These are phyloP conservation scores for Bhutanitis thaidina DNA, from an alignment of 2,888 invertebrate genomes.

Conservation along the genomic window DNA sequence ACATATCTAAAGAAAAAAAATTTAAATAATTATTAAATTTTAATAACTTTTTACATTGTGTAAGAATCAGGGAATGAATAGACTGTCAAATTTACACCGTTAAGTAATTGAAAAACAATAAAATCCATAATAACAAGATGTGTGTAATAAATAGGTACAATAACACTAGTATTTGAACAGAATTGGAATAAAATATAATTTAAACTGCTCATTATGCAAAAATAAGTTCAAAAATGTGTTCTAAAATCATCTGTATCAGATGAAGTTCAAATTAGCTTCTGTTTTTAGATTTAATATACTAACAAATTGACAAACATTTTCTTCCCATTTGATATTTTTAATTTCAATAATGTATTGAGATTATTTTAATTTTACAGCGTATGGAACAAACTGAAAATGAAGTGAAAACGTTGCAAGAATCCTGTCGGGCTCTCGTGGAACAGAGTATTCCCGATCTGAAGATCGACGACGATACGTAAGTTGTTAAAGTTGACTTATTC, in stretches of 20 bases:
- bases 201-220: conserved; percentile 57
- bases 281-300: conserved; percentile 62
- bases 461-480: conserved; percentile 64
- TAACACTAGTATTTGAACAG: not conserved
- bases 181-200: not conserved
- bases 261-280: conserved; percentile 70
- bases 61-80: not conserved
- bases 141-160: conserved; percentile 5
- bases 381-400: conserved; percentile 86
- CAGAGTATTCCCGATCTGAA: conserved; percentile 68
- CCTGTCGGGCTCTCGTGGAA: conserved; percentile 81
- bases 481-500: conserved; percentile 15
- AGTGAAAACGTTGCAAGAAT: conserved; percentile 83
- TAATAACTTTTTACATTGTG: conserved; percentile 6
- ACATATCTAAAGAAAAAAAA: conserved; percentile 28
- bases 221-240: conserved; percentile 62
- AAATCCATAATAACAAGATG: no score
- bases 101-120: not conserved
- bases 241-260: conserved; percentile 76
- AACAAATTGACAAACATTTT: conserved; percentile 57
- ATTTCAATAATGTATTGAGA: no score
- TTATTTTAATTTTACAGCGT: conserved; percentile 59
- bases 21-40: conserved; percentile 9
- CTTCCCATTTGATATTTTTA: no score
- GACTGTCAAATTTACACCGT: not conserved